These are phyloP conservation scores for Aspidapion aeneum DNA, from an alignment of 2,888 invertebrate species.

Conservation along the genomic window DNA sequence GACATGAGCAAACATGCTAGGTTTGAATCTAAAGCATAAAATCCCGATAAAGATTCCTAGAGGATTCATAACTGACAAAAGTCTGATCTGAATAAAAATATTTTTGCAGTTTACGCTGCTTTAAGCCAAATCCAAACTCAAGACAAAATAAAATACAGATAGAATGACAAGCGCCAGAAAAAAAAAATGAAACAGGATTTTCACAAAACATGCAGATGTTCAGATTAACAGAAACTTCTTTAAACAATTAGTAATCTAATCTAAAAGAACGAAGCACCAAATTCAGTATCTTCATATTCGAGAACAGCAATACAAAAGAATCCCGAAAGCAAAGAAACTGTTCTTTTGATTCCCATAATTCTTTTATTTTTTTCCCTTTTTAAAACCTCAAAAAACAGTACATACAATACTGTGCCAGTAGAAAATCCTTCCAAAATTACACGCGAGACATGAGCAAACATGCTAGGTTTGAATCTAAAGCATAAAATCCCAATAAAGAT, in stretches of 20 bases:
- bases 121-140: neutral
- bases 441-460: neutral
- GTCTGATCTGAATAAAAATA: neutral
- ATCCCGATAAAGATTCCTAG: conserved; percentile 49
- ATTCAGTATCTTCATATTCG: neutral
- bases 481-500: conserved; percentile 45
- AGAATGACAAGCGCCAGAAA: neutral
- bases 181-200: no score
- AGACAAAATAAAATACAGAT: neutral
- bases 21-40: neutral
- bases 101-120: conserved; percentile 35
- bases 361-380: neutral
- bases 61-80: no score
- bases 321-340: neutral
- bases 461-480: neutral
- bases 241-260: no score
- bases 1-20: neutral
- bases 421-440: neutral
- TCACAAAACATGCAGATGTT: neutral
- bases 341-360: neutral
- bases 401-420: neutral
- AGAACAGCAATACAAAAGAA: neutral
- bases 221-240: neutral
- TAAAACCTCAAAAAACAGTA: neutral
- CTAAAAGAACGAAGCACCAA: neutral